These are phyloP conservation scores for Hoplostethus atlanticus DNA, from an alignment of 2,797 vertebrate species.

Conservation along the genomic window DNA sequence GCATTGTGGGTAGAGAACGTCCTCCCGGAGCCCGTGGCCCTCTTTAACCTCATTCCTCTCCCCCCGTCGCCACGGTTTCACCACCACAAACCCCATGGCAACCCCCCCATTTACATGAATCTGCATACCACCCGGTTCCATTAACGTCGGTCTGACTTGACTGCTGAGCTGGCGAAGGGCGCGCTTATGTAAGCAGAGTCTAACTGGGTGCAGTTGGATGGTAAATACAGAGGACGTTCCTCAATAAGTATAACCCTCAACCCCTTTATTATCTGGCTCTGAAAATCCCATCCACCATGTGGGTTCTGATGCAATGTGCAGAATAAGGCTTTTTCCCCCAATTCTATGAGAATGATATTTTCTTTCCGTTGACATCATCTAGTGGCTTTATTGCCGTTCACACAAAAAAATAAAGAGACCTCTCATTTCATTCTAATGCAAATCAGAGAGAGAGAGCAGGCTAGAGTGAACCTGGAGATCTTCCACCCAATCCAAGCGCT, in stretches of 20 bases:
- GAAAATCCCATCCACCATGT: constrained; percentile 60
- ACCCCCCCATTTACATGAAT: constrained; percentile 75
- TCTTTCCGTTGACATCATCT: constrained; percentile 69
- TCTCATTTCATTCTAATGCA: constrained; percentile 47
- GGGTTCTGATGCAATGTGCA: constrained; percentile 55
- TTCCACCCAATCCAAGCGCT: constrained; percentile 22
- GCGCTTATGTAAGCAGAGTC: constrained; percentile 76
- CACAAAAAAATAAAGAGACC: constrained; percentile 44
- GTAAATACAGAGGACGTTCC: constrained; percentile 67
- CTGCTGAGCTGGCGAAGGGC: constrained; percentile 77
- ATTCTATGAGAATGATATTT: constrained; percentile 49
- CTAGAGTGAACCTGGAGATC: constrained; percentile 50
- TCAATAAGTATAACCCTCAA: constrained; percentile 63
- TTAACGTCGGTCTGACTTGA: constrained; percentile 68
- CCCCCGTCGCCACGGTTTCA: constrained; percentile 71
- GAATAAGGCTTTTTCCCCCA: constrained; percentile 22
- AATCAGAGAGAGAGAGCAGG: constrained; percentile 32
- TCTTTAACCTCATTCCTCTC: constrained; percentile 78
- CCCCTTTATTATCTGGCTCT: constrained; percentile 66
- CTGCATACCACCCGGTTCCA: constrained; percentile 64
- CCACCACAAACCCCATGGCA: constrained; percentile 66
- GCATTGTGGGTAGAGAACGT: constrained; percentile 69
- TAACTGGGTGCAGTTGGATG: constrained; percentile 50
- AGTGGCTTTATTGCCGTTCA: constrained; percentile 50
- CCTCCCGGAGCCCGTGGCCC: constrained; percentile 62